Conservation (phyloP, 2,113 vertebrate species). For the Ceyx margarethae region DNA sequence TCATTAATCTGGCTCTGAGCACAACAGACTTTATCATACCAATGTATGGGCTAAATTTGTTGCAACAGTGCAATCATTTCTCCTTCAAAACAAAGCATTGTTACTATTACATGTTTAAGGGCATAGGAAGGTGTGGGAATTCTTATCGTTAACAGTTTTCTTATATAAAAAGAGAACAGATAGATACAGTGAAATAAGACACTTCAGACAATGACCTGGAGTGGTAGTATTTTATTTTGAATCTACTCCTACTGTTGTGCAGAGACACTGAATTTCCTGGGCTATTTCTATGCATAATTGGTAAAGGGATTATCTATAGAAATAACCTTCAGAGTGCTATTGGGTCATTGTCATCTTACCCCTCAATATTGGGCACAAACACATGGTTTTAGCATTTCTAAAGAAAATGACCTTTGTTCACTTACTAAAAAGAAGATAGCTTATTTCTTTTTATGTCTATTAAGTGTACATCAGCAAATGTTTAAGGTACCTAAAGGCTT, state of each 20-base stretch:
- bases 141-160: not conserved
- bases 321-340: not conserved
- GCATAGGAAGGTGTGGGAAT: not conserved
- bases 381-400: not conserved
- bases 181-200: not conserved
- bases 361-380: not conserved
- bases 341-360: not conserved
- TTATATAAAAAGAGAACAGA: not conserved
- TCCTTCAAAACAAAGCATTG: not conserved
- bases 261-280: not conserved
- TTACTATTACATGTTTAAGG: not conserved
- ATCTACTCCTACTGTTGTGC: not conserved
- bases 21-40: not conserved
- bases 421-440: not conserved
- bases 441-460: not conserved
- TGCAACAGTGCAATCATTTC: not conserved
- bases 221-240: not conserved
- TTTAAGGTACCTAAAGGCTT: not conserved
- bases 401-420: not conserved
- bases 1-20: not conserved
- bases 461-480: not conserved
- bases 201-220: not conserved
- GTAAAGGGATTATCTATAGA: not conserved
- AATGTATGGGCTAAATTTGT: not conserved
- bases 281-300: not conserved